Evolutionary conservation across 2,888 invertebrate genomes (phyloP).

Genomic region (Adela reaumurella): DNA sequence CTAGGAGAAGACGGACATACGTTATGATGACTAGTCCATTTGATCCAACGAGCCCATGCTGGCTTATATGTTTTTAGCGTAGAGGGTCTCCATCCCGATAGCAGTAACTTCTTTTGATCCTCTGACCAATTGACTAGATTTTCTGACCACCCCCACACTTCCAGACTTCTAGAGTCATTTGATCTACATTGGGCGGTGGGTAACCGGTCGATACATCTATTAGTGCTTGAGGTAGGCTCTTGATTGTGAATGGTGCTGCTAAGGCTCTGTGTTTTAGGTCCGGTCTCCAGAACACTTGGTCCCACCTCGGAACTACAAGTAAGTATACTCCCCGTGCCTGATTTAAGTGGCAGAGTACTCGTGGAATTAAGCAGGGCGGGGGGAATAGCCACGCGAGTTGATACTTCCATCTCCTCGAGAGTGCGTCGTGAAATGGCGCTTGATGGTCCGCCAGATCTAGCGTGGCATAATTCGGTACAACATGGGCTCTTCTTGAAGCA

Average conservation of each 20-base stretch:
- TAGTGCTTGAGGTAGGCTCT: slow-evolving; percentile 7
- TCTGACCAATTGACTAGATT: too few relatives aligned
- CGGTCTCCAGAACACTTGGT: slow-evolving; percentile 15
- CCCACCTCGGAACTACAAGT: slow-evolving; percentile 13
- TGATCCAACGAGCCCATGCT: too few relatives aligned
- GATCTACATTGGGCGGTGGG: background rate
- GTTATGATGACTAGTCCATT: too few relatives aligned
- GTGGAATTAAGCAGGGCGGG: slow-evolving; percentile 16
- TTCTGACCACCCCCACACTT: background rate
- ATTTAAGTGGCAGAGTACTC: slow-evolving; percentile 13
- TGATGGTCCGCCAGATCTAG: background rate
- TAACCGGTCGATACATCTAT: slow-evolving; percentile 6
- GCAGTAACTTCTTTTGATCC: too few relatives aligned
- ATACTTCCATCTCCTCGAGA: slow-evolving; percentile 15
- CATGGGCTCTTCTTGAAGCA: slow-evolving; percentile 7
- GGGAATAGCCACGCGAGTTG: slow-evolving; percentile 18
- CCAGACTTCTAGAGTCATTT: background rate
- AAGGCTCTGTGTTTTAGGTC: slow-evolving; percentile 12
- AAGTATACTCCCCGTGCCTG: slow-evolving; percentile 7
- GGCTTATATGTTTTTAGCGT: too few relatives aligned
- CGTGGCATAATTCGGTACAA: slow-evolving; percentile 7
- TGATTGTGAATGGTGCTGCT: slow-evolving; percentile 6
- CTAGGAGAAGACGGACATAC: too few relatives aligned
- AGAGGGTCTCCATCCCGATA: too few relatives aligned
- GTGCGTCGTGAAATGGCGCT: slow-evolving; percentile 12